Base-by-base conservation (phyloP, 2,888 invertebrate species). In the Netelia inedita region DNA sequence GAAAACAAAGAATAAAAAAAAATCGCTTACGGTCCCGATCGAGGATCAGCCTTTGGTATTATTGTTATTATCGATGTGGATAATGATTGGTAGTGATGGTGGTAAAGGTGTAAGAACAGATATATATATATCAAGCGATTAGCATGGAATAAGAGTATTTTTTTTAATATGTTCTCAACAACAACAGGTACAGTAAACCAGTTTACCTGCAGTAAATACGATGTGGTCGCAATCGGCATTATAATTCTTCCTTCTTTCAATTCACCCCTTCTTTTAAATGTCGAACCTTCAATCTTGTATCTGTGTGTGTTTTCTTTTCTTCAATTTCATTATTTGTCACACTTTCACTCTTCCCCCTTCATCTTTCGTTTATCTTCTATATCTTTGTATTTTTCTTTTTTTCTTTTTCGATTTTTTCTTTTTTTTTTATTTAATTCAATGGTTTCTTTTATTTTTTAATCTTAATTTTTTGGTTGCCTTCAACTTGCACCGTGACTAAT, bases 161-260 rank as follows among this genome's bases (percentile, higher is more conserved):
- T 92, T 81, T 85, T 85, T 93, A 92, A 92, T 87, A 85, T 91
- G 90, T 91, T 89, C 89, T 92, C 92, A 93, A 92, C 93, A 93
- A 92, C 91, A 93, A 92, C 93, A 93, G 93, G 93, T 93, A 93
- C 92, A 92, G 89, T 91, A 92, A 86, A 92, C 90, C 92, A 92
- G 90, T 91, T 92, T 92, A 92, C 93, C 93, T 93, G 92, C 87
- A 92, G 92, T 91, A 92, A 92, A 89, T 91, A 92, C 90, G 89
- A 89, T 90, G 90, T 91, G 90, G 88, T 89, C 81, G 82, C 78
- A 81, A 81, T 83, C 68, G 75, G 61, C 76, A 73, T 69, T 53
- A 66, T 81, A 71, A 78, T 81, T 74, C 79, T 72, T 84, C 73
- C 83, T 81, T 63, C 61, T 59, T 69, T 82, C 79, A 75, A 72